Base-by-base conservation (phyloP, 2,797 vertebrate species). In the Sebastolobus alascanus region DNA sequence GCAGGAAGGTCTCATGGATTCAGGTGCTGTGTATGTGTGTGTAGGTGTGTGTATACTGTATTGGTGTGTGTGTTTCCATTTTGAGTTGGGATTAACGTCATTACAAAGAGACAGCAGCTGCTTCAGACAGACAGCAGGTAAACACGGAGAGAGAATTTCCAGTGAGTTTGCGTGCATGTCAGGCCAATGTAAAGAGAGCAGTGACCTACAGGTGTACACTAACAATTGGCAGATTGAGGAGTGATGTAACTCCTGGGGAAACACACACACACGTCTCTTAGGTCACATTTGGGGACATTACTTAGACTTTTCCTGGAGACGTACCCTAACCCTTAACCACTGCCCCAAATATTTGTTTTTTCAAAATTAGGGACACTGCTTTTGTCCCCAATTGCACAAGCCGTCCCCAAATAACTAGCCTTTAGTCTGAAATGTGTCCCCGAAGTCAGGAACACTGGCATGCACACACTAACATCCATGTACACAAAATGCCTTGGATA, bases 101-200 rank as follows among this genome's bases (percentile, higher is more conserved):
- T 60, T 14, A 91, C 76, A 90, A 90, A 90, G 82, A 82, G 50
- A 72, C 72, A 83, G 83, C 87, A 88, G 89, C 91, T 93, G 91
- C 88, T 81, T 80, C 79, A 79, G 59, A 82, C 80, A 74, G 84
- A 87, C 79, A 77, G 58, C 72, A 83, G 68, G 73, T 77, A 87
- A 77, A 85, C 75, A 75, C 10, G 5, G 3, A 61, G 20, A 5
- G 75, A 83, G 33, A 46, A 25, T 76, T 81, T 82, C 68, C 78
- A 25, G 60, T 73, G 29, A 63, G 10, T 67, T 35, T 69, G 63
- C 8, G 12, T 80, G 33, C 2, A 6, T 58, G 73, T 27, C 13
- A 70, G 22, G 69, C 33, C 38, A 76, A 10, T 71, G 80, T 70
- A 80, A 90, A 87, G 76, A 86, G n/a, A 82, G 73, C 69, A 76